phyloP scores from a whole-genome alignment of 2,797 vertebrate genomes.

The Podarcis lilfordi region DNA sequence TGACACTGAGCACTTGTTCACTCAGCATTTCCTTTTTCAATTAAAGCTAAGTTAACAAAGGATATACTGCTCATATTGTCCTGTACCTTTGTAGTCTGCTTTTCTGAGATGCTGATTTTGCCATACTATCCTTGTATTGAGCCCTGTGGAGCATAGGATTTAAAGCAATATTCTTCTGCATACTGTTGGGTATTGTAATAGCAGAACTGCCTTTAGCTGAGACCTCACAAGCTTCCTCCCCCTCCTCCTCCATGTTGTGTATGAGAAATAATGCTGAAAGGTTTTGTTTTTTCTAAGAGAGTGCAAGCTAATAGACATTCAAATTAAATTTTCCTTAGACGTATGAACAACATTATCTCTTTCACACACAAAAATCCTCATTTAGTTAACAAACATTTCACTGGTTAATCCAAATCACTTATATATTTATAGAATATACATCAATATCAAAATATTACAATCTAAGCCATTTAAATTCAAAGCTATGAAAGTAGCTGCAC shows the following conservation, averaged over 20 bases:
- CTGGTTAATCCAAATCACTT: no score
- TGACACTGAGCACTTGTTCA: slow-evolving; percentile 24
- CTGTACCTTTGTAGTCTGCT: background rate
- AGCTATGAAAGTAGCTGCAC: no score
- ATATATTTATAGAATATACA: no score
- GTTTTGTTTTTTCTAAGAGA: background rate
- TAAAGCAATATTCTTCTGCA: background rate
- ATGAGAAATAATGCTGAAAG: background rate
- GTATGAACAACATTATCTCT: no score
- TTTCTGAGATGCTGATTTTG: background rate
- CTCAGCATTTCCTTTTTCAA: slow-evolving; percentile 35
- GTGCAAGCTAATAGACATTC: no score
- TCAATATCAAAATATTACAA: no score
- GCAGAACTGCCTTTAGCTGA: background rate
- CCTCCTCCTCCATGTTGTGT: background rate
- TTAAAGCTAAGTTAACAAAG: slow-evolving; percentile 33
- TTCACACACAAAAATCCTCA: no score
- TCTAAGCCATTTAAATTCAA: no score
- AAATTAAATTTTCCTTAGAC: no score
- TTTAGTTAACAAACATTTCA: no score
- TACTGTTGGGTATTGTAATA: background rate
- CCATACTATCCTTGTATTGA: background rate
- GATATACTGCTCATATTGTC: slow-evolving; percentile 3
- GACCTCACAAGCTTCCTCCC: no score
- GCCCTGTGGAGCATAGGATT: background rate